Conservation (phyloP, 2,888 invertebrate genomes). For the Octonoba sinensis region DNA sequence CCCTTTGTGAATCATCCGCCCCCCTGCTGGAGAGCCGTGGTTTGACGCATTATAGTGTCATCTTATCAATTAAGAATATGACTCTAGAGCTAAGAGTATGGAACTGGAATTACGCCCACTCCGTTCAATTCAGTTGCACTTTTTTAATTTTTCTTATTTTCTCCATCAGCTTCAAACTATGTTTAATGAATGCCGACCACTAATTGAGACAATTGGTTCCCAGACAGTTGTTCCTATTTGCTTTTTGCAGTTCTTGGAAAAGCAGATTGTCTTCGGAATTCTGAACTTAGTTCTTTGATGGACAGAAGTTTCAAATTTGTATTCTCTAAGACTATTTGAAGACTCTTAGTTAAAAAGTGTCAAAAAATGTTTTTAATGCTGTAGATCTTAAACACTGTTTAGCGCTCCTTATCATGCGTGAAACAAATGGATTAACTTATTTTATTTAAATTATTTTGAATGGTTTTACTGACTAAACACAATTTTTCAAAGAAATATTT, state of each 20-base stretch:
- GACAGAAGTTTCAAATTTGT: conserved; percentile 2
- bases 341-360: not conserved
- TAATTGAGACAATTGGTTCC: conserved; percentile 58
- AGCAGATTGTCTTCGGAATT: conserved; percentile 18
- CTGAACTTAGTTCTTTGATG: conserved; percentile 23
- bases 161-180: conserved; percentile 35
- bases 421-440: too few species aligned
- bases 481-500: too few species aligned
- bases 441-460: too few species aligned
- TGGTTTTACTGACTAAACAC: too few species aligned
- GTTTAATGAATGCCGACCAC: conserved; percentile 38
- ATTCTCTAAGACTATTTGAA: not conserved
- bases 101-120: conserved; percentile 10
- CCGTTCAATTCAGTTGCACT: not conserved
- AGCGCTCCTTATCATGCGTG: too few species aligned
- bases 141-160: conserved; percentile 12
- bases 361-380: not conserved
- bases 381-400: too few species aligned
- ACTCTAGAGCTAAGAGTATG: not conserved
- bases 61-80: not conserved
- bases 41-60: too few species aligned
- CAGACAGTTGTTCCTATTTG: conserved; percentile 35
- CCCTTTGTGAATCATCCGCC: too few species aligned
- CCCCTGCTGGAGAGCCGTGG: too few species aligned
- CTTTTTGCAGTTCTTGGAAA: conserved; percentile 35